Conservation (phyloP, 2,113 vertebrate genomes). For the Chitala chitala region DNA sequence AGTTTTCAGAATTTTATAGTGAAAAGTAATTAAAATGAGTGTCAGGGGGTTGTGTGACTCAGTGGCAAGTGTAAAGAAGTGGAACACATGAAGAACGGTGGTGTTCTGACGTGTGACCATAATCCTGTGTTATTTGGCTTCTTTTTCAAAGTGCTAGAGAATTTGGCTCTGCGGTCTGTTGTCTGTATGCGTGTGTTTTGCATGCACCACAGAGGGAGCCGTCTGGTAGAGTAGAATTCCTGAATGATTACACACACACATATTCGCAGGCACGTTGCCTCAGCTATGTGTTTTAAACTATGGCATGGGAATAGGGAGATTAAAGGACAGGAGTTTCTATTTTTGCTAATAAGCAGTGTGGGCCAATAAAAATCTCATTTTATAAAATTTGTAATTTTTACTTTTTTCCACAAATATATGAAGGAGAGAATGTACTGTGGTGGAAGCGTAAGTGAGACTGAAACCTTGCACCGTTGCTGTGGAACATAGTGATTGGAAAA, state of each 20-base stretch:
- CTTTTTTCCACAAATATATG: not conserved
- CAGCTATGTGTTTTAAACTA: not conserved
- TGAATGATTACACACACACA: conserved; percentile 11
- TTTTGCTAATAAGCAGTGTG: conserved; percentile 49
- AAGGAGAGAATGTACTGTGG: not conserved
- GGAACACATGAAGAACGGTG: no score
- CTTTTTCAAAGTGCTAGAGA: not conserved
- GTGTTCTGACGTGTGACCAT: no score
- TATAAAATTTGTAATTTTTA: not conserved
- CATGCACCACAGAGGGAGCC: not conserved
- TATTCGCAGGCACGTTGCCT: conserved; percentile 5
- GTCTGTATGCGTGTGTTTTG: not conserved
- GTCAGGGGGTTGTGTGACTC: no score
- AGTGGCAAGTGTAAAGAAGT: no score
- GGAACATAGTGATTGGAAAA: no score
- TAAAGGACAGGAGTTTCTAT: conserved; percentile 36
- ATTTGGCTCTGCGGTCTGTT: not conserved
- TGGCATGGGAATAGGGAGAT: conserved; percentile 23
- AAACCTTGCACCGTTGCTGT: not conserved
- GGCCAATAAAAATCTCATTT: conserved; percentile 33
- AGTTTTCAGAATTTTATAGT: not conserved
- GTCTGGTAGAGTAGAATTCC: conserved; percentile 22
- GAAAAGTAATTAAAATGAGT: no score
- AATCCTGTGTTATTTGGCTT: not conserved
- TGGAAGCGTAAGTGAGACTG: not conserved